Evolutionary conservation across 1,140 invertebrate genomes (phyloP).

Genomic region (Drosophila kohkoa): DNA sequence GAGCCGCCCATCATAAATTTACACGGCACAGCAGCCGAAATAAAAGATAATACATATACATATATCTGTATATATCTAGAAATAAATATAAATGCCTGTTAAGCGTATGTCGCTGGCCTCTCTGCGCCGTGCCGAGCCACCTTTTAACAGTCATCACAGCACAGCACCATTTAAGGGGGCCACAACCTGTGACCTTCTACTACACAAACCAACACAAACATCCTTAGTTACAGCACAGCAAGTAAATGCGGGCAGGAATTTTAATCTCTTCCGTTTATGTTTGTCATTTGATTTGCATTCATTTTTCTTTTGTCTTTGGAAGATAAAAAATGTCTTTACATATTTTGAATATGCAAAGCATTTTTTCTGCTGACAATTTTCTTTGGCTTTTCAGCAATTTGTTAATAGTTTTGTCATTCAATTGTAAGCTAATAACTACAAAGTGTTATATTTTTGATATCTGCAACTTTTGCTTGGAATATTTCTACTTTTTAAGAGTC

Average conservation of each 20-base stretch:
- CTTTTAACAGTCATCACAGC: slow-evolving; percentile 12
- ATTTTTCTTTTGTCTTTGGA: not conserved
- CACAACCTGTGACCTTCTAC: no score
- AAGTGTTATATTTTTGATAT: no score
- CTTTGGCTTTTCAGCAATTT: not conserved
- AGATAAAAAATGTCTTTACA: not conserved
- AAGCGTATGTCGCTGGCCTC: slow-evolving; percentile 35
- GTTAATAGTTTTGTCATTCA: not conserved
- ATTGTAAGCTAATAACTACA: no score
- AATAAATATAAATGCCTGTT: slow-evolving; percentile 72
- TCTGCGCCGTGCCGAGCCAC: not conserved
- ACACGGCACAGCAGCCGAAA: slow-evolving; percentile 19
- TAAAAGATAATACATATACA: slow-evolving; percentile 27
- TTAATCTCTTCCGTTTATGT: slow-evolving; percentile 8
- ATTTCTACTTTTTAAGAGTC: no score
- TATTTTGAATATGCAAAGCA: slow-evolving; percentile 1
- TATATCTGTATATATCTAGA: slow-evolving; percentile 36
- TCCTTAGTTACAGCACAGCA: not conserved
- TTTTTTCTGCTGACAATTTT: not conserved
- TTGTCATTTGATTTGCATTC: slow-evolving; percentile 11
- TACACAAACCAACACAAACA: not conserved
- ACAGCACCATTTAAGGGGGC: no score
- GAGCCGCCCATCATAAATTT: slow-evolving; percentile 71
- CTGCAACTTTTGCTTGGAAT: no score
- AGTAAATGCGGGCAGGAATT: not conserved